Base-by-base conservation (phyloP, 92 coral and sea anemone species). In the Pocillopora grandis region DNA sequence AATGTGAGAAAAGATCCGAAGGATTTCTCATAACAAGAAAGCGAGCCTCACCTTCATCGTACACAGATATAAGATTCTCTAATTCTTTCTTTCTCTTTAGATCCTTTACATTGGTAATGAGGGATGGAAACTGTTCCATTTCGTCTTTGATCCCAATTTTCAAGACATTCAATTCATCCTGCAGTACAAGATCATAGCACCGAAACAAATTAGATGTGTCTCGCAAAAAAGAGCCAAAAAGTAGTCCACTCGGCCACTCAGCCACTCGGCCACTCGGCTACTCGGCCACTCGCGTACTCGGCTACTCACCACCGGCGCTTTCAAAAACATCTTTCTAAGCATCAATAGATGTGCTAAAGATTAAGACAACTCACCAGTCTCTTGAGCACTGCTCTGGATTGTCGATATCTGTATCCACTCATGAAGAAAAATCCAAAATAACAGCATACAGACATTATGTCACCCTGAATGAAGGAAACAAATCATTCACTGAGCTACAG, bases 371-470 rank as follows among this genome's bases (percentile, higher is more conserved):
- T 63, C 71, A 94, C 98, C 87, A 97, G 89, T 81, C 98, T 82
- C 81, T 86, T 95, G 0, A 97, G 94, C 74, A 89, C 94, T 70
- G 98, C 99, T 71, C 92, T 91, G 56, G 94, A 92, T 81, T 97
- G 99, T 31, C 88, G 87, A 87, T 90, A 91, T 82, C 89, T 97
- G 89, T 97, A 97, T 37, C 99, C 99, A 89, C 99, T 92, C 99
- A 97, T 97, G 85, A 97, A 97, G 94, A 97, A 92, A 86, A 97
- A 97, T 23, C 93, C 94, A 86, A 97, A 97, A 85, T 97, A 97
- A 20, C 98, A 93, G 76, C 99, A 94, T 13, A 97, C 99, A 1
- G 99, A 87, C 99, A 97, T 97, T 71, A 94, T 86, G 58, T 97
- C 99, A 12, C 98, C 99, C 94, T 94, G 88, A 6, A 57, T 66